Conservation (phyloP, 2,888 invertebrate genomes). For the Hermaeophaga mercurialis region DNA sequence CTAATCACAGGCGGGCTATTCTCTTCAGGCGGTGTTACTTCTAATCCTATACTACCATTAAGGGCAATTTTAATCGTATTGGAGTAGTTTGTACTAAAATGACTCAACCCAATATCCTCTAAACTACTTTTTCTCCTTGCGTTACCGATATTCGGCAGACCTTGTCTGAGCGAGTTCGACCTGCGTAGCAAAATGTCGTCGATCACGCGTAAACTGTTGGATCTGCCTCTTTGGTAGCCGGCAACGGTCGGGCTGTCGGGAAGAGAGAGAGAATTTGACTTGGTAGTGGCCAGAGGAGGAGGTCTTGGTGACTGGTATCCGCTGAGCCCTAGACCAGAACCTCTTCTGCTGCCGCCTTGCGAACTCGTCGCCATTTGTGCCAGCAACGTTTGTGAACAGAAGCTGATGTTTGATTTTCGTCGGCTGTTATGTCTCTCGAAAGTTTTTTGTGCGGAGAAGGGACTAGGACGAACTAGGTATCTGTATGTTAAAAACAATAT, state of each 20-base stretch:
- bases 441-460: slow-evolving; percentile 93
- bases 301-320: slow-evolving; percentile 71
- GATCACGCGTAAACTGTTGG: slow-evolving; percentile 84
- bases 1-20: slow-evolving; percentile 61
- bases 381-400: slow-evolving; percentile 80
- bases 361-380: slow-evolving; percentile 64
- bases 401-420: slow-evolving; percentile 89
- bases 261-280: slow-evolving; percentile 86
- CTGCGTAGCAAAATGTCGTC: slow-evolving; percentile 83
- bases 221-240: slow-evolving; percentile 75
- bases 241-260: slow-evolving; percentile 87
- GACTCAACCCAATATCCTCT: slow-evolving; percentile 84
- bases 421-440: slow-evolving; percentile 91
- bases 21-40: slow-evolving; percentile 66
- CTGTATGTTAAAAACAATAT: too few species aligned
- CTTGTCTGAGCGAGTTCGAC: slow-evolving; percentile 84
- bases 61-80: slow-evolving; percentile 85
- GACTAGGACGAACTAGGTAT: slow-evolving; percentile 91
- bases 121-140: slow-evolving; percentile 79
- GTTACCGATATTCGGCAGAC: slow-evolving; percentile 68
- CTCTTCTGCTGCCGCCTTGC: slow-evolving; percentile 58
- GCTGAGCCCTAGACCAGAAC: slow-evolving; percentile 51
- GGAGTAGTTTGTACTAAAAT: slow-evolving; percentile 74
- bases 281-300: slow-evolving; percentile 80
- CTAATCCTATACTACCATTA: slow-evolving; percentile 84